Conservation (phyloP, 1,140 invertebrate genomes). For the Lutraria rhynchaena region DNA sequence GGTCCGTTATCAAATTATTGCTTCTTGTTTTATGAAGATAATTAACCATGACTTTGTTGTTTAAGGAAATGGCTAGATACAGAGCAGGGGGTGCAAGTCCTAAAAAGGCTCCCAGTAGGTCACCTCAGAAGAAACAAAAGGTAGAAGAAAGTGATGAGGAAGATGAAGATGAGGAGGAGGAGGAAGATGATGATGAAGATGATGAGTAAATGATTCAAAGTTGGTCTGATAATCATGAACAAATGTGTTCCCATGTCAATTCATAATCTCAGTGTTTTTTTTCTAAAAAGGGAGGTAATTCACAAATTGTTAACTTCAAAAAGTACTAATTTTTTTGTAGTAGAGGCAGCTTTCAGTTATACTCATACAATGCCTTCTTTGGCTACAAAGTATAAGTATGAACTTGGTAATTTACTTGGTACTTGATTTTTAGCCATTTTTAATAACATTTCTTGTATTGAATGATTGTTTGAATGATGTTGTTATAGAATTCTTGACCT, state of each 20-base stretch:
- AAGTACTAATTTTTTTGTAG: neutral
- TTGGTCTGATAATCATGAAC: constrained; percentile 24
- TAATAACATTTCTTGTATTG: neutral
- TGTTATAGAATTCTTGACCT: no score
- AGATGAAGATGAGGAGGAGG: constrained; percentile 76
- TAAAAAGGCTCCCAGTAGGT: constrained; percentile 45
- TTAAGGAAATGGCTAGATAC: constrained; percentile 72
- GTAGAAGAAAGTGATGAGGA: constrained; percentile 71
- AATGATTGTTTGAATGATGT: no score
- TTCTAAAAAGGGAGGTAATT: no score
- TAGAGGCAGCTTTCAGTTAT: neutral
- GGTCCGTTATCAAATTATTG: no score
- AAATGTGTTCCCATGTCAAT: constrained; percentile 26
- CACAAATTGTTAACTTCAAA: neutral
- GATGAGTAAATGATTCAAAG: constrained; percentile 54
- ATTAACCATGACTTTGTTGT: no score
- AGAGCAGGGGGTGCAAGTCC: constrained; percentile 59
- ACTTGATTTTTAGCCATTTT: neutral
- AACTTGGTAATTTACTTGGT: no score
- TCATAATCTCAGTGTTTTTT: no score
- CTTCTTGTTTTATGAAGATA: no score
- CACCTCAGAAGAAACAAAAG: constrained; percentile 60
- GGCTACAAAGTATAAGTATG: no score
- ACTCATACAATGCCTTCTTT: no score
- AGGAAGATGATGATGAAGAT: constrained; percentile 70